Evolutionary conservation across 2,888 invertebrate species (phyloP), one percentile per base, ranked within the genome.

Genomic region (Parnassius smintheus): DNA sequence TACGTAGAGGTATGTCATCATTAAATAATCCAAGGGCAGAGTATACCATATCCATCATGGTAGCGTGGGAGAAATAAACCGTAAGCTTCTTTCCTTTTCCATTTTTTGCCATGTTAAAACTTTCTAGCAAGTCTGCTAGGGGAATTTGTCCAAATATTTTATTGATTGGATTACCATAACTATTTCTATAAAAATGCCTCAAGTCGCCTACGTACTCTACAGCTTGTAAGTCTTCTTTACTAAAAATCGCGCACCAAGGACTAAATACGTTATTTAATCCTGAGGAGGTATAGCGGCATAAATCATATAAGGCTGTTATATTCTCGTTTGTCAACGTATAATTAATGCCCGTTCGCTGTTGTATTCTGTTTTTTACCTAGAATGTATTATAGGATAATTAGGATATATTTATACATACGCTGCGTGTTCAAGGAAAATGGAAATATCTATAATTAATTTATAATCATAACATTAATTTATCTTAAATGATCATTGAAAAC

Each of bases 241-340:
- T 94, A 77, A 97, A 96, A 42, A 93, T 82, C n/a, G 94, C 93
- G 76, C 97, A 97, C 96, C 97, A 97, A 4, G 95, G 92, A 60
- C 96, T 95, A 71, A 88, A 71, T 68, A 74, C 83, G 56, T 74
- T 75, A 59, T 80, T 73, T 8, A 78, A 69, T 2, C 83, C 95
- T 7, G 96, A 94, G 82, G 95, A 95, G 66, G 95, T 95, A 74
- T 94, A 96, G 22, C 96, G 93, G 73, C 97, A 97, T 83, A 95
- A 93, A 72, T 96, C 95, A 76, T 95, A 97, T 83, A 97, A 94
- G 41, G 94, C 86, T 61, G 93, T 88, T 44, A 96, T 86, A 62
- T 94, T 85, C n/a, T 73, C 82, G 48, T 25, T 25, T 25, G 25
- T 25, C 25, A 25, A 25, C 25, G 25, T 25, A 25, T 2, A 25